These are phyloP conservation scores for Furnarius figulus DNA, from an alignment of 2,113 vertebrate genomes.

Conservation along the genomic window DNA sequence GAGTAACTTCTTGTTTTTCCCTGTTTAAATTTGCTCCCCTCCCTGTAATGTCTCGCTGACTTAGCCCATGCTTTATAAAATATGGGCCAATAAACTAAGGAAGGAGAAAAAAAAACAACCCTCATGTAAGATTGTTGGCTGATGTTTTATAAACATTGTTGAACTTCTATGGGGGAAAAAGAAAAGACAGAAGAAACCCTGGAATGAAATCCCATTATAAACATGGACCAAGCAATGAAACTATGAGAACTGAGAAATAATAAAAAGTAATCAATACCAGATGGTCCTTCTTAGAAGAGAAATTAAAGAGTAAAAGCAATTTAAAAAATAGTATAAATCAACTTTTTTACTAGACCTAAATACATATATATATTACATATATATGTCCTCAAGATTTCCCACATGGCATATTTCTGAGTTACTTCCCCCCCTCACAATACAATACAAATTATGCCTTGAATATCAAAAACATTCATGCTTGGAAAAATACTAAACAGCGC, in stretches of 20 bases:
- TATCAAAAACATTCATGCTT: background rate
- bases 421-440: background rate
- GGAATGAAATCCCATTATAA: slow-evolving; percentile 44
- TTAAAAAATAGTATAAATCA: slow-evolving; percentile 64
- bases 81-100: slow-evolving; percentile 60
- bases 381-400: slow-evolving; percentile 9
- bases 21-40: slow-evolving; percentile 13
- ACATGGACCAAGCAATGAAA: slow-evolving; percentile 11
- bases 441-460: background rate
- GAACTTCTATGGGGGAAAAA: background rate
- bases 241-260: slow-evolving; percentile 55
- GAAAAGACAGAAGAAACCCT: slow-evolving; percentile 24
- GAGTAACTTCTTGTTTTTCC: slow-evolving; percentile 53
- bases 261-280: slow-evolving; percentile 67
- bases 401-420: background rate
- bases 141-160: slow-evolving; percentile 69
- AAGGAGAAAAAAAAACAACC: slow-evolving; percentile 24
- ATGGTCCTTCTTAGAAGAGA: slow-evolving; percentile 57
- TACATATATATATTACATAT: background rate
- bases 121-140: slow-evolving; percentile 36
- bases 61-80: slow-evolving; percentile 52
- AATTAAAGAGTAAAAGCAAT: slow-evolving; percentile 57
- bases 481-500: background rate
- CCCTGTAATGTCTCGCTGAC: background rate
- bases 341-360: slow-evolving; percentile 16